A percentile compares a stretch with the other conserved stretches of the same genome.
These are phyloP conservation scores for Danio jaintianensis DNA, from an alignment of 2,797 vertebrate genomes.

Conservation along the genomic window DNA sequence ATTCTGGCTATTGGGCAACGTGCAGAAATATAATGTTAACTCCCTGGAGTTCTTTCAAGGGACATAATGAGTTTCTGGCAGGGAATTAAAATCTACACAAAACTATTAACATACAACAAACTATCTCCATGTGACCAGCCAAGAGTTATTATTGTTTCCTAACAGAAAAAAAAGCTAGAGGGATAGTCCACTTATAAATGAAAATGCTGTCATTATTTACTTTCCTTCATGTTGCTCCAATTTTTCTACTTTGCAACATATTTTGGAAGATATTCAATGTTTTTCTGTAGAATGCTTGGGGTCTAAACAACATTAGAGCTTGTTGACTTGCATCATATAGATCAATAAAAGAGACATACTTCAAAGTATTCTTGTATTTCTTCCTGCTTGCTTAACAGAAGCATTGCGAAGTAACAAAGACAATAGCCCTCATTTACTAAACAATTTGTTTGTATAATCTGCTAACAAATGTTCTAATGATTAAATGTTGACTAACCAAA, in stretches of 20 bases:
- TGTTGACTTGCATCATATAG: background rate
- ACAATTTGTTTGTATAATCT: no score
- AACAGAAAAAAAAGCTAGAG: conserved; percentile 42
- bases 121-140: conserved; percentile 56
- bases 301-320: background rate
- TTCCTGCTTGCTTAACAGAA: background rate
- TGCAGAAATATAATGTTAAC: background rate
- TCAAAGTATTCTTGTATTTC: background rate
- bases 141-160: conserved; percentile 56
- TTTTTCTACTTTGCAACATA: background rate
- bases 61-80: background rate
- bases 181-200: background rate
- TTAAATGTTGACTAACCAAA: no score
- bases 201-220: background rate
- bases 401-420: no score
- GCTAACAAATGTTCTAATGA: no score
- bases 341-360: background rate
- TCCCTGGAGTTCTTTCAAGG: background rate
- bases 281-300: background rate
- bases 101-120: conserved; percentile 63
- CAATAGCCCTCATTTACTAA: no score
- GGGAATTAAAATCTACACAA: conserved; percentile 69
- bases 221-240: background rate
- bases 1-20: background rate
- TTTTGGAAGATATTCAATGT: background rate